Percentiles rank a stretch among this genome's conserved stretches.
Conservation (phyloP, 2,888 invertebrate species). For the Timandra comae region DNA sequence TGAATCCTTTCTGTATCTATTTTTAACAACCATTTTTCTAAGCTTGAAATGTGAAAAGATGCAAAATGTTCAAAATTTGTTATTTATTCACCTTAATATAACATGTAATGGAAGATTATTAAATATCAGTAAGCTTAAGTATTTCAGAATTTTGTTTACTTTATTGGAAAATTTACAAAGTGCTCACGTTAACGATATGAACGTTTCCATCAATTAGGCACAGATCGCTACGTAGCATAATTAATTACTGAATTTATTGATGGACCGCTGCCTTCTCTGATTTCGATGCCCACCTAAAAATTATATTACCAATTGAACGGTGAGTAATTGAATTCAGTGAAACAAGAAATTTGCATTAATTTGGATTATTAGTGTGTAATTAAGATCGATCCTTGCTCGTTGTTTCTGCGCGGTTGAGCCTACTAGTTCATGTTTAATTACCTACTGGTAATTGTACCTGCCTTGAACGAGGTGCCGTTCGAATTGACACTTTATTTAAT, state of each 20-base stretch:
- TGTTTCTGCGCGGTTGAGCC: too few relatives aligned
- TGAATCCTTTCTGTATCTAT: too few relatives aligned
- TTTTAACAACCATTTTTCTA: too few relatives aligned
- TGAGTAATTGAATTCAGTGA: constrained; percentile 12
- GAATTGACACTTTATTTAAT: too few relatives aligned
- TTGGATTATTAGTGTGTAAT: neutral
- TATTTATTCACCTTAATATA: too few relatives aligned
- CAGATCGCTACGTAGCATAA: constrained; percentile 12
- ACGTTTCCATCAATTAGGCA: constrained; percentile 16
- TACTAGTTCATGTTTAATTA: too few relatives aligned
- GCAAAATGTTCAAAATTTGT: too few relatives aligned
- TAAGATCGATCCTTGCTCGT: constrained; percentile 2
- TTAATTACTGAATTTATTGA: constrained; percentile 20
- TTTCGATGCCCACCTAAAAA: constrained; percentile 11
- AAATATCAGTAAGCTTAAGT: neutral
- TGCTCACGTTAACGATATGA: constrained; percentile 3
- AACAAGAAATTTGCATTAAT: constrained; percentile 2
- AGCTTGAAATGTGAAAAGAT: too few relatives aligned
- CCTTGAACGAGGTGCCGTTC: too few relatives aligned
- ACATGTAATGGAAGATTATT: too few relatives aligned
- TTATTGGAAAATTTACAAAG: constrained; percentile 7
- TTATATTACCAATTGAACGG: constrained; percentile 13
- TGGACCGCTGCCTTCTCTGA: constrained; percentile 13
- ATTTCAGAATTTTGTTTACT: constrained; percentile 2
- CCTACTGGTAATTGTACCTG: too few relatives aligned